Percentiles rank a stretch among this genome's conserved stretches.
phyloP scores from a whole-genome alignment of 2,888 invertebrate genomes.

The Cepaea hortensis region DNA sequence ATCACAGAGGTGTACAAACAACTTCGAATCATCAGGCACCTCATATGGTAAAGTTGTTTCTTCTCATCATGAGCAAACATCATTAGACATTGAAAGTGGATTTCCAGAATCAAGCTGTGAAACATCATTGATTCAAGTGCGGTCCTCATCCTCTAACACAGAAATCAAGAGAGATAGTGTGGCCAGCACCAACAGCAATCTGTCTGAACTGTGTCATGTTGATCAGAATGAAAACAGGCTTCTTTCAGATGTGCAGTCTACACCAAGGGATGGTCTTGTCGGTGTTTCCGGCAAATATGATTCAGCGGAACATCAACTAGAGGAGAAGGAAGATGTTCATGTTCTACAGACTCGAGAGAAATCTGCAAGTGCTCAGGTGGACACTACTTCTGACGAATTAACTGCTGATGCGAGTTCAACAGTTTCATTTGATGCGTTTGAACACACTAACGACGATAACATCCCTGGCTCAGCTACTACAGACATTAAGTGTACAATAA shows the following conservation, averaged over 20 bases:
- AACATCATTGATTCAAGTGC: neutral
- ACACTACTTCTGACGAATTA: neutral
- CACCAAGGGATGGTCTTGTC: neutral
- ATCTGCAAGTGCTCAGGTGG: neutral
- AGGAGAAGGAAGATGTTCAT: neutral
- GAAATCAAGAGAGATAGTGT: neutral
- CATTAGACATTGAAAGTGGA: neutral
- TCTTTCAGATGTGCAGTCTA: neutral
- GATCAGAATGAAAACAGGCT: constrained; percentile 32
- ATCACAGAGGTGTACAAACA: neutral
- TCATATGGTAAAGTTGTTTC: neutral
- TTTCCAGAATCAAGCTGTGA: neutral
- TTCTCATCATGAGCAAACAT: neutral
- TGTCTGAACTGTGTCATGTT: constrained; percentile 27
- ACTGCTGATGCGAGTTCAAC: too few relatives aligned
- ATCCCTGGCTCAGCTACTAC: neutral
- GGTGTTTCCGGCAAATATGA: neutral
- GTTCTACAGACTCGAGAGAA: neutral
- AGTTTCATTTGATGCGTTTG: too few relatives aligned
- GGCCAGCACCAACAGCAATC: neutral
- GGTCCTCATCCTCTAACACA: neutral
- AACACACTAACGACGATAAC: neutral
- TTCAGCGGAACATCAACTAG: neutral
- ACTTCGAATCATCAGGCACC: neutral
- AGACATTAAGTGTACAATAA: neutral